A percentile compares a stretch with the other conserved stretches of the same genome.
Evolutionary conservation across 1,140 invertebrate genomes (phyloP).

Genomic region (Liolophura sinensis): DNA sequence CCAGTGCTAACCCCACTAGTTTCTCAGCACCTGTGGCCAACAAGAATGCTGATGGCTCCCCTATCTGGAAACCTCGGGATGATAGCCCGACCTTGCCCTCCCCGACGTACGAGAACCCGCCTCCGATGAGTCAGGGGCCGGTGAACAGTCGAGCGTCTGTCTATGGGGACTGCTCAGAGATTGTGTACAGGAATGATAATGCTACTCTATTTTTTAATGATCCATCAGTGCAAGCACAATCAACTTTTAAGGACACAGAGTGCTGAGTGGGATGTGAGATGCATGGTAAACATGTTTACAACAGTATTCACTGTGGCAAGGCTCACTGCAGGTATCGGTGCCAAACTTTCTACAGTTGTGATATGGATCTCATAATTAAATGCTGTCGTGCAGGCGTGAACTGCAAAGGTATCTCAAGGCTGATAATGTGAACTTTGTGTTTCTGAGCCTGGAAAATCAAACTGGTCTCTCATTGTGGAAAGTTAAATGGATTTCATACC

Average conservation of each 20-base stretch:
- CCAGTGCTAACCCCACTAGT: slow-evolving; percentile 86
- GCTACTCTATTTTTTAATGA: slow-evolving; percentile 31
- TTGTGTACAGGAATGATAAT: slow-evolving; percentile 21
- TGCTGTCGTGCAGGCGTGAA: neutral
- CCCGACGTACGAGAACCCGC: slow-evolving; percentile 58
- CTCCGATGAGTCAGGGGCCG: slow-evolving; percentile 13
- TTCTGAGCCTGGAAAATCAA: no score
- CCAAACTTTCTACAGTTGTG: neutral
- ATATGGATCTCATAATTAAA: neutral
- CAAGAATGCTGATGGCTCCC: slow-evolving; percentile 71
- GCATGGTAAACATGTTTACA: neutral
- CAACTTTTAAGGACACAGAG: slow-evolving; percentile 34
- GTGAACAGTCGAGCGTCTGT: slow-evolving; percentile 8
- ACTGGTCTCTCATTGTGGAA: no score
- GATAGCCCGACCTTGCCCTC: slow-evolving; percentile 51
- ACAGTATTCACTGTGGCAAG: neutral
- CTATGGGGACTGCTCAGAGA: slow-evolving; percentile 16
- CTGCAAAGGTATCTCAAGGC: no score
- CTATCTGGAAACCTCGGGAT: slow-evolving; percentile 84
- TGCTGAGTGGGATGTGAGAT: slow-evolving; percentile 19
- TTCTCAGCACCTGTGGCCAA: slow-evolving; percentile 70
- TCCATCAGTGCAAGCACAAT: slow-evolving; percentile 14
- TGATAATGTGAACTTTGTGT: no score
- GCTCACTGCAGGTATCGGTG: neutral
- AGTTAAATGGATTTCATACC: no score